A percentile compares a stretch with the other conserved stretches of the same genome.
Evolutionary conservation across 2,888 invertebrate genomes (phyloP).

Genomic region (Andrena flavipes): DNA sequence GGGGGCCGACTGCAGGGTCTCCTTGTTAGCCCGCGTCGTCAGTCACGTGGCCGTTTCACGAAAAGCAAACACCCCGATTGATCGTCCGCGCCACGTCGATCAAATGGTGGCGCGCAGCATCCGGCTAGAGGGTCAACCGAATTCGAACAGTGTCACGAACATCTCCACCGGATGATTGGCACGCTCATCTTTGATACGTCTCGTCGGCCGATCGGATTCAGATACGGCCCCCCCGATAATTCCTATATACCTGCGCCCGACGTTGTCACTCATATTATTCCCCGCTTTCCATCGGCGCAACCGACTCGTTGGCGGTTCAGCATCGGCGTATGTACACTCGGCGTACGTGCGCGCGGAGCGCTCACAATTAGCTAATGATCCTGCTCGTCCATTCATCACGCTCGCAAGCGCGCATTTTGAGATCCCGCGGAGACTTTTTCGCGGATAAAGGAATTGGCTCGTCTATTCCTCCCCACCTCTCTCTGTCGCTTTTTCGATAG

Average conservation of each 20-base stretch:
- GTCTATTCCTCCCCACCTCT: background rate
- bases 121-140: conserved; percentile 16
- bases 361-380: conserved; percentile 52
- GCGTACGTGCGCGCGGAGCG: background rate
- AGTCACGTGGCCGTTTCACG: background rate
- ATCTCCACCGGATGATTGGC: conserved; percentile 59
- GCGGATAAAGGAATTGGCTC: conserved; percentile 6
- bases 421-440: conserved; percentile 26
- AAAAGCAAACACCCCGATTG: conserved; percentile 5
- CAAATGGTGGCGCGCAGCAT: background rate
- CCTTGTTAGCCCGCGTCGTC: background rate
- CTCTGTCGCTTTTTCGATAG: background rate
- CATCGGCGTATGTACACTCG: background rate
- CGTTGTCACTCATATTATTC: conserved; percentile 66
- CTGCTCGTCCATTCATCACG: conserved; percentile 34
- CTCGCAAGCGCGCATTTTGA: conserved; percentile 29
- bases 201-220: conserved; percentile 49
- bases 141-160: conserved; percentile 50
- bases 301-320: background rate
- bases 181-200: conserved; percentile 63
- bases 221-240: conserved; percentile 45
- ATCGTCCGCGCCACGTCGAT: conserved; percentile 10
- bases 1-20: too few relatives aligned
- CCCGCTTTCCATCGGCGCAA: background rate
- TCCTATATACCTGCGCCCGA: conserved; percentile 62